Evolutionary conservation across 2,113 vertebrate species (phyloP), one percentile per base, ranked within the genome.

Genomic region (Megalops atlanticus): DNA sequence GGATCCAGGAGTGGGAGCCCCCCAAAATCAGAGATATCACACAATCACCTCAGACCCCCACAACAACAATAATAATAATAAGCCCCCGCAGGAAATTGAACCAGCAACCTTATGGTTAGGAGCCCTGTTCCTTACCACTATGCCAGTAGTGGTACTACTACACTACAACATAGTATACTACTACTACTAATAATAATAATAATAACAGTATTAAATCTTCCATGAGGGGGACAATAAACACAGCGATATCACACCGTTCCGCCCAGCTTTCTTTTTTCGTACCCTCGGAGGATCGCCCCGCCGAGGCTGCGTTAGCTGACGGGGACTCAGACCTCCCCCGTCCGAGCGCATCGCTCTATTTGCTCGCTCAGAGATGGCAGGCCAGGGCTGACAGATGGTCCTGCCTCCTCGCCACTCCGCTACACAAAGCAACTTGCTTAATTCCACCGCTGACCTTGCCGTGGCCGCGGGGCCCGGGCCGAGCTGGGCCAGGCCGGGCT

Each of bases 361-460:
- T 58, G 77, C 41, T 41, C 45, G 36, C 18, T 38, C 40, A 47
- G 72, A 91, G 92, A 94, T 93, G 92, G 92, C 93, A 93, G 93
- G 92, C 91, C 91, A 83, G 91, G 41, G 90, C 92, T 92, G 94
- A 94, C 93, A 94, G 93, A 94, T 94, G 93, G 93, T 90, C 87
- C 92, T 90, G 90, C 91, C 92, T 83, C 88, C 87, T 83, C 92
- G 91, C 91, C 92, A 92, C 92, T 91, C 91, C 90, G 89, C 92
- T 94, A 92, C 92, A 92, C 92, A 93, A 92, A 93, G 92, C 93
- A 93, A 93, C 94, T 93, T 64, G 81, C 92, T 93, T 94, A 93
- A 93, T 93, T 93, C 91, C 90, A 93, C 91, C 92, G 92, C 93
- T 94, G 93, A 94, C 93, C 93, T 94, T 94, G 93, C 93, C 93